Evolutionary conservation across 2,888 invertebrate species (phyloP).

Genomic region (Ichneumoninae sp.): DNA sequence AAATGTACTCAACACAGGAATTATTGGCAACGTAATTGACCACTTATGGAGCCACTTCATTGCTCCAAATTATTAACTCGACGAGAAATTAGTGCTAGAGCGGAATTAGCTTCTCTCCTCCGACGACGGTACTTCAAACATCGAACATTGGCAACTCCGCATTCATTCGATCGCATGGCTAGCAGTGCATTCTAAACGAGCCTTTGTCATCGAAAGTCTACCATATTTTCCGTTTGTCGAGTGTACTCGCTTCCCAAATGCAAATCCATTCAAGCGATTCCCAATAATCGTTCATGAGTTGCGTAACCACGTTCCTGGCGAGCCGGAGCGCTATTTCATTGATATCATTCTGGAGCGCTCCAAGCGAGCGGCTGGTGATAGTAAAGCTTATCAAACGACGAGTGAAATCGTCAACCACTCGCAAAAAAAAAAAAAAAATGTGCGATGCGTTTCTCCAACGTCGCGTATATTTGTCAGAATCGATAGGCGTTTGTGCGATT

Average conservation of each 20-base stretch:
- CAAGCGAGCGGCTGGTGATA: background rate
- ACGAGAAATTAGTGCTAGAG: background rate
- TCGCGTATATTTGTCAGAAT: slow-evolving; percentile 3
- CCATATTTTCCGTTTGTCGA: background rate
- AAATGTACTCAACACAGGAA: background rate
- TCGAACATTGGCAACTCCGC: background rate
- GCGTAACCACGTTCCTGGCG: background rate
- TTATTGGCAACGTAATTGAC: background rate
- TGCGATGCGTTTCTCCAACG: background rate
- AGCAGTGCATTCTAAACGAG: background rate
- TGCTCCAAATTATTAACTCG: background rate
- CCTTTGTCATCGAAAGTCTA: background rate
- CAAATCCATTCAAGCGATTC: background rate
- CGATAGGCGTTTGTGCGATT: slow-evolving; percentile 43
- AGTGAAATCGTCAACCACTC: background rate
- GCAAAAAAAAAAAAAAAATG: background rate
- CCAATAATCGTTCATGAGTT: background rate
- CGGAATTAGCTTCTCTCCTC: background rate
- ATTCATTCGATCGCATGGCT: background rate
- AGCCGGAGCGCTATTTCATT: background rate
- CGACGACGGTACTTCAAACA: background rate
- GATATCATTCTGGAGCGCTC: background rate
- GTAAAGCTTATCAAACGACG: background rate
- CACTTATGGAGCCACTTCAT: background rate
- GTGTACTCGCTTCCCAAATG: background rate